Evolutionary conservation across 2,113 vertebrate species (phyloP).

Genomic region (Peromyscus leucopus): DNA sequence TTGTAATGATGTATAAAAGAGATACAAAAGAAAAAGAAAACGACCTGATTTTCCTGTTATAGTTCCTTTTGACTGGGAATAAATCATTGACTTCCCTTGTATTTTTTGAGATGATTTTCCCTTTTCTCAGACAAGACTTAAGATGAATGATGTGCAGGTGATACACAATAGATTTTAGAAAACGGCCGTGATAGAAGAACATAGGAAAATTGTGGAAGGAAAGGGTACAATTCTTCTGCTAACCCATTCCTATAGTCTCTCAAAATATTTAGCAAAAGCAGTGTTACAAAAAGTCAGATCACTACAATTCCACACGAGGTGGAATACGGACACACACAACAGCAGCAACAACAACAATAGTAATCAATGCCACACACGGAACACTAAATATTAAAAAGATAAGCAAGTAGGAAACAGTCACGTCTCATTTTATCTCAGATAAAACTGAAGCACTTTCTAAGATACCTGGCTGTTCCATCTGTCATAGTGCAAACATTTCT

Average conservation of each 20-base stretch:
- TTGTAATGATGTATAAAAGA: neutral
- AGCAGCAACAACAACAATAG: neutral
- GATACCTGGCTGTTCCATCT: neutral
- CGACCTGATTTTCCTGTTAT: neutral
- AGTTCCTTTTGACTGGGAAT: neutral
- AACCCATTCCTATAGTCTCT: neutral
- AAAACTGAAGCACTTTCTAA: neutral
- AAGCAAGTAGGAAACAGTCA: neutral
- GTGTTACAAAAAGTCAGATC: neutral
- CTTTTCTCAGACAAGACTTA: conserved; percentile 22
- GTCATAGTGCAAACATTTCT: neutral
- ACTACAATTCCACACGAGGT: neutral
- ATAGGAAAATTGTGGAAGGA: neutral
- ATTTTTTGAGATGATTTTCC: conserved; percentile 11
- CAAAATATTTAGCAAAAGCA: neutral
- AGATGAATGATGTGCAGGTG: neutral
- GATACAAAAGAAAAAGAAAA: neutral
- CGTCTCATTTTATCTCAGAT: neutral
- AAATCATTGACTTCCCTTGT: neutral
- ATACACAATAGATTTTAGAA: neutral
- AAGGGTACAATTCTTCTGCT: neutral
- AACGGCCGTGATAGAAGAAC: neutral
- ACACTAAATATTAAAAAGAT: neutral
- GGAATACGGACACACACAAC: neutral
- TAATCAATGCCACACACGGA: neutral